Percentiles rank a stretch among this genome's conserved stretches.
These are phyloP conservation scores for Diplazon laetatorius DNA, from an alignment of 2,888 invertebrate genomes.

Conservation along the genomic window DNA sequence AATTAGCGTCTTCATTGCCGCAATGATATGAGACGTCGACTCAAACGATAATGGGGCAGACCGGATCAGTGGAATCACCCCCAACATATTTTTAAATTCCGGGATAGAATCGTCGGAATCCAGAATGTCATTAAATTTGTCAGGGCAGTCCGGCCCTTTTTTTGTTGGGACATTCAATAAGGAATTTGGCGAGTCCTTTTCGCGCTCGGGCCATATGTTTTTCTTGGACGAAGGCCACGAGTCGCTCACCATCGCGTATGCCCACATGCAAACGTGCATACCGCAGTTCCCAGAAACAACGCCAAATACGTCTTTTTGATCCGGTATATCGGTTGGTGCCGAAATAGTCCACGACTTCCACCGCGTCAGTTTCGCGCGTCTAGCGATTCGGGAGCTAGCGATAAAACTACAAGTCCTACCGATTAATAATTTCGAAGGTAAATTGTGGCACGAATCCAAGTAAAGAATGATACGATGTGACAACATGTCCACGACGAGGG, in stretches of 20 bases:
- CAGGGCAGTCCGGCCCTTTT: too few relatives aligned
- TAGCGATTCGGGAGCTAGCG: not conserved
- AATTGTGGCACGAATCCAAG: conserved; percentile 25
- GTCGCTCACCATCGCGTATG: conserved; percentile 16
- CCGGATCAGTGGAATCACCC: not conserved
- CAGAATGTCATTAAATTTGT: too few relatives aligned
- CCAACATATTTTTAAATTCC: not conserved
- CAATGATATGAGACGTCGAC: not conserved
- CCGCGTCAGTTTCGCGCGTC: not conserved
- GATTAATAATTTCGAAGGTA: not conserved
- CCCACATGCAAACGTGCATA: conserved; percentile 32
- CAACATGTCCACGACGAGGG: not conserved
- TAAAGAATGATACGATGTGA: not conserved
- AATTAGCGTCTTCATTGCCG: not conserved
- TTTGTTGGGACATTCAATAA: too few relatives aligned
- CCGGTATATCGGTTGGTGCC: conserved; percentile 12
- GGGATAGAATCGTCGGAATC: not conserved
- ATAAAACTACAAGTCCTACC: conserved; percentile 20
- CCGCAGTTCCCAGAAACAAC: conserved; percentile 39
- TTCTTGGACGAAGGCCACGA: not conserved
- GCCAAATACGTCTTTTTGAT: not conserved
- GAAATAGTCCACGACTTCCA: conserved; percentile 16
- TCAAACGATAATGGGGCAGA: not conserved
- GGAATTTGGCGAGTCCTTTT: not conserved
- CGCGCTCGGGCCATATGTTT: conserved; percentile 1